Conservation (phyloP, 2,797 vertebrate species). For the Parauchenoglanis punctatus region DNA sequence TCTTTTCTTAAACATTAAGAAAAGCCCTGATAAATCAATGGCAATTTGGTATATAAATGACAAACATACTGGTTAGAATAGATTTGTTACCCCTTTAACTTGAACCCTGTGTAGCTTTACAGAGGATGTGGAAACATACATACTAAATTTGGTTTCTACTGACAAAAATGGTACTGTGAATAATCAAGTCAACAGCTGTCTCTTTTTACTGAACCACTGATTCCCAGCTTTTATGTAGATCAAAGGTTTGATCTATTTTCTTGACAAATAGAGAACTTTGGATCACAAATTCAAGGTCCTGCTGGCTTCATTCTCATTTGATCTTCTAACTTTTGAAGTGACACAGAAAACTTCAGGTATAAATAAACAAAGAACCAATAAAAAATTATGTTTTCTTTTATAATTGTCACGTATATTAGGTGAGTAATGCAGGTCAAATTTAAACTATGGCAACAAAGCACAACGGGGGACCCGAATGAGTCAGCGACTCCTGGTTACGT, state of each 20-base stretch:
- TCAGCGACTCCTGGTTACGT: background rate
- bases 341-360: background rate
- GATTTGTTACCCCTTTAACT: background rate
- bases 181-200: background rate
- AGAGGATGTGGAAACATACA: background rate
- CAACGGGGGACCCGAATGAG: constrained; percentile 32
- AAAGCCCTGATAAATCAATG: background rate
- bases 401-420: constrained; percentile 12
- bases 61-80: background rate
- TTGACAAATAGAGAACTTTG: background rate
- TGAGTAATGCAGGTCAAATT: constrained; percentile 29
- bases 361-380: background rate
- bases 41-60: background rate
- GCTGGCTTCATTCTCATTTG: background rate
- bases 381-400: background rate
- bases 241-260: background rate
- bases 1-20: background rate
- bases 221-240: background rate
- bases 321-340: constrained; percentile 11
- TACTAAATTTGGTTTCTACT: background rate
- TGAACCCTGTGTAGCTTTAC: background rate
- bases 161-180: background rate
- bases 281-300: background rate
- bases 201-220: background rate
- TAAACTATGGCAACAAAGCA: background rate